phyloP scores from a whole-genome alignment of 1,140 invertebrate species.

The Theocolax elegans region DNA sequence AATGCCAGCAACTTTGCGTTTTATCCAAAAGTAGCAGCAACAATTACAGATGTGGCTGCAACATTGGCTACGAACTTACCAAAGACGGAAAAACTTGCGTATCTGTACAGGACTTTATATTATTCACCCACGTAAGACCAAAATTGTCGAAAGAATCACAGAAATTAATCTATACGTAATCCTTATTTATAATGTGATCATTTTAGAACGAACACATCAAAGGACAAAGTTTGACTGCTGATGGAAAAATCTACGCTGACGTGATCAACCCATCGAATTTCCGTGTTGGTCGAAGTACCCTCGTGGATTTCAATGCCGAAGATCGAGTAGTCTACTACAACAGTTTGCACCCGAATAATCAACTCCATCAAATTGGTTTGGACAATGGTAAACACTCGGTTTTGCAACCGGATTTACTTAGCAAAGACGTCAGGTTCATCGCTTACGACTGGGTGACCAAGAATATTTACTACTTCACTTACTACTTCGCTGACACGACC shows the following conservation, averaged over 20 bases:
- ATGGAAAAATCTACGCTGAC: background rate
- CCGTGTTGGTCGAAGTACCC: background rate
- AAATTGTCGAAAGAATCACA: too few relatives aligned
- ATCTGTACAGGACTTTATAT: background rate
- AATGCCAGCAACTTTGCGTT: constrained; percentile 8
- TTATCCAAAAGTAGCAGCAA: background rate
- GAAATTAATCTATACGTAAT: too few relatives aligned
- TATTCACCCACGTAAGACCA: background rate
- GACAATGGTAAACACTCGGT: background rate
- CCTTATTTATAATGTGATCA: background rate
- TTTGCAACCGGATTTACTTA: background rate
- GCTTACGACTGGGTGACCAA: constrained; percentile 19
- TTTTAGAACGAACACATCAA: background rate
- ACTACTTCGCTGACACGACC: constrained; percentile 2
- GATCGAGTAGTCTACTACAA: background rate
- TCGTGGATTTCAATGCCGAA: background rate
- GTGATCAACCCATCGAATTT: background rate
- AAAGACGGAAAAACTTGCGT: background rate
- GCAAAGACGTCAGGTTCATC: background rate
- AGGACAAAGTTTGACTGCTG: background rate
- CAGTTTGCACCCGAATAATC: background rate
- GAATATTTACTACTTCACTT: constrained; percentile 28
- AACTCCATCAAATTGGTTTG: background rate
- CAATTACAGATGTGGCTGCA: constrained; percentile 11
- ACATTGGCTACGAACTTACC: constrained; percentile 11